Base-by-base conservation (phyloP, 2,888 invertebrate species). In the Phengaris alcon region DNA sequence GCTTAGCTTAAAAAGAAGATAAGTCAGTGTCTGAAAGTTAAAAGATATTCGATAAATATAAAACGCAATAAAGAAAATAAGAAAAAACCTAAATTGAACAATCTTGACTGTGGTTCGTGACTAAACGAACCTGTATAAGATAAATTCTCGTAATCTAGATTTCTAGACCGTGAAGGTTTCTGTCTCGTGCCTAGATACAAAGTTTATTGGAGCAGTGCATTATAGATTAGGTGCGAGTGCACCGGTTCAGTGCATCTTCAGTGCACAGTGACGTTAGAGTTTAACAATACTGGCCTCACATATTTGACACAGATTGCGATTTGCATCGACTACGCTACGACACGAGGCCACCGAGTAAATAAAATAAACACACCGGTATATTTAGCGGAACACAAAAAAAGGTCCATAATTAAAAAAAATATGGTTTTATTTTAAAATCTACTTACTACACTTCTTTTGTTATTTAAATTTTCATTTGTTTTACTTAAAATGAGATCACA, bases 121-220 rank as follows among this genome's bases (percentile, higher is more conserved):
- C 4, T 35, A 35, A 35, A 35, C 35, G 35, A 35, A 4, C 35
- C 35, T 35, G 35, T 35, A 35, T 35, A 35, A 3, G 35, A 35
- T 35, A 35, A 35, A 35, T 35, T 35, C 35, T 35, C 64, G 59
- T 59, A 10, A 59, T 59, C 59, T 59, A 22, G 22, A 59, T 59
- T 15, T 59, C 9, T 15, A 10, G 10, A 15, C 5, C 59, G 59
- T 59, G 59, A 59, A 22, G 59, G 59, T 59, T 59, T 64, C 12
- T 44, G 64, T 64, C 13, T 64, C 64, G 64, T 64, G 44, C 35
- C 64, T 64, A 64, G 64, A 64, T 64, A 64, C 64, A 64, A 64
- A 64, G 64, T 64, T 64, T 64, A 64, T 64, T 64, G 64, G 44
- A 44, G 35, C 35, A 64, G 52, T 52, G 52, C 52, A 64, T 59